phyloP scores from a whole-genome alignment of 2,888 invertebrate species.

The Lutraria lutraria region DNA sequence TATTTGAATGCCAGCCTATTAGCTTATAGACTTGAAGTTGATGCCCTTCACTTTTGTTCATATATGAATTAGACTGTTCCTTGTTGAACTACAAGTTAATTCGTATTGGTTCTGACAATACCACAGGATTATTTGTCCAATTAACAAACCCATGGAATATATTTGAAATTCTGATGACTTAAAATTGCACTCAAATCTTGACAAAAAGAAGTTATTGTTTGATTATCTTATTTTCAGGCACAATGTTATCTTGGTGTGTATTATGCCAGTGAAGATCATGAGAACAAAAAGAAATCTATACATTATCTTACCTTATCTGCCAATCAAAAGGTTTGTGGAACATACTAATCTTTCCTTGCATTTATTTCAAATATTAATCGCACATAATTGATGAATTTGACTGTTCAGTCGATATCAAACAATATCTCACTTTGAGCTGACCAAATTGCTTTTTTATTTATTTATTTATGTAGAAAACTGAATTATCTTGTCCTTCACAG shows the following conservation, averaged over 20 bases:
- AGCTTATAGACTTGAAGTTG: no score
- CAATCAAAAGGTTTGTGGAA: constrained; percentile 77
- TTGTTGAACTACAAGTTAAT: no score
- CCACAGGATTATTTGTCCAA: no score
- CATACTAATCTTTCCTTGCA: not conserved
- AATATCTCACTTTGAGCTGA: not conserved
- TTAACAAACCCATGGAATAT: no score
- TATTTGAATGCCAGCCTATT: no score
- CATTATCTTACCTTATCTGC: constrained; percentile 78
- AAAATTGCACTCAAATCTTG: no score
- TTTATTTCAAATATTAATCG: not conserved
- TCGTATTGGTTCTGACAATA: no score
- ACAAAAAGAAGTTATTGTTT: no score
- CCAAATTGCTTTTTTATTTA: not conserved
- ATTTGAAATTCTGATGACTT: no score
- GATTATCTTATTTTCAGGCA: constrained; percentile 71
- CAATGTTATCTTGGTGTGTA: constrained; percentile 82
- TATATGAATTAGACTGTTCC: no score
- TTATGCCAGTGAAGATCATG: constrained; percentile 74
- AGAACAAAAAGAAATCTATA: constrained; percentile 75
- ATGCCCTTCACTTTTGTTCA: no score
- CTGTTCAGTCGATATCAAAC: not conserved
- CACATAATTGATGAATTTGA: not conserved
- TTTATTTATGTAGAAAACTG: not conserved
- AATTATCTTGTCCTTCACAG: not conserved